Evolutionary conservation across 2,888 invertebrate genomes (phyloP), one percentile per base, ranked within the genome.

Genomic region (Luperina nickerlii): DNA sequence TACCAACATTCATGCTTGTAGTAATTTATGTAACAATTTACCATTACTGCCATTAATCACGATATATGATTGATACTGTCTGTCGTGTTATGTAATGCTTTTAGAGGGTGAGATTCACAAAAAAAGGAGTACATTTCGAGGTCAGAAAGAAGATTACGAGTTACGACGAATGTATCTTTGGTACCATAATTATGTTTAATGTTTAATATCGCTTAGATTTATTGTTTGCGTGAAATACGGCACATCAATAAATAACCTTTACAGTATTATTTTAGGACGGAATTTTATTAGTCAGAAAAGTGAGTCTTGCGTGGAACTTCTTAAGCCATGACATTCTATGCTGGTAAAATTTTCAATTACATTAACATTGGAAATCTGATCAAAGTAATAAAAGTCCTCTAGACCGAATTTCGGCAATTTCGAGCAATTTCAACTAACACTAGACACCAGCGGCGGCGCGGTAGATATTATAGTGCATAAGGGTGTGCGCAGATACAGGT

Each of bases 41-140:
- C 70, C 42, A 80, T 83, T 76, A 88, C 62, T 66, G 78, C 71
- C 68, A 84, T 83, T 70, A 76, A 88, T 88, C 83, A 83, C 83
- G 81, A 79, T 70, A 78, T 38, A 70, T 87, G 78, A 85, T 80
- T 73, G 76, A 79, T 86, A 69, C 24, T 42, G 67, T 48, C 32
- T 83, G 54, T 74, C 76, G 24, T 51, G 24, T 67, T 62, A 81
- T 70, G 57, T 68, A 69, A 76, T 32, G 62, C 70, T 76, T 79
- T 83, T 74, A 80, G 60, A 73, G 51, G 74, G 86, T 76, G 87
- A 76, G 62, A 76, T 79, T 83, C 57, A 68, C 67, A 68, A 65
- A 76, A 76, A 67, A 74, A 20, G 51, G 32, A 71, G 66, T 77
- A 72, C 63, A 63, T 63, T 70, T 74, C 73, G 73, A 70, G 86